Conservation (phyloP, 2,888 invertebrate genomes). For the Carterocephalus palaemon region DNA sequence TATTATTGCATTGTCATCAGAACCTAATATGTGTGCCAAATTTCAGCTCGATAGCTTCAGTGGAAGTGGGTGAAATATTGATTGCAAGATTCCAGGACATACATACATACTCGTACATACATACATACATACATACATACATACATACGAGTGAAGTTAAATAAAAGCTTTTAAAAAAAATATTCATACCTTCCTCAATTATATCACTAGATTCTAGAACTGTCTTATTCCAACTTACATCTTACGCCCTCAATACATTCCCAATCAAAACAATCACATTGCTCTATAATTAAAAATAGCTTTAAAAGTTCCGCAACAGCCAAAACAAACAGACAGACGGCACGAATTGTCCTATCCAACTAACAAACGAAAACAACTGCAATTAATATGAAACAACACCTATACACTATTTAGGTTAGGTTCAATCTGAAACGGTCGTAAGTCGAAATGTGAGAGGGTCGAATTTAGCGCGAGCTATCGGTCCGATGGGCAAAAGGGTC, state of each 20-base stretch:
- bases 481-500: slow-evolving; percentile 51
- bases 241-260: slow-evolving; percentile 1
- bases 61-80: no score
- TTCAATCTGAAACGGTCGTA: slow-evolving; percentile 35
- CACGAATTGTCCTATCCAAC: slow-evolving; percentile 51
- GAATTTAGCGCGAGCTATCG: slow-evolving; percentile 35
- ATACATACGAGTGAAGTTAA: no score
- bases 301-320: slow-evolving; percentile 17
- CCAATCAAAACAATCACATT: slow-evolving; percentile 2
- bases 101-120: no score
- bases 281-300: slow-evolving; percentile 18
- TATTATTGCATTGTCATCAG: no score
- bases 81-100: no score
- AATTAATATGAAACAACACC: slow-evolving; percentile 65
- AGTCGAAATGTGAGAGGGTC: slow-evolving; percentile 27
- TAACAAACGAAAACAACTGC: slow-evolving; percentile 60
- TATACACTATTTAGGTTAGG: slow-evolving; percentile 42
- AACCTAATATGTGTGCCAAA: no score
- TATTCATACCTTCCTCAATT: no score
- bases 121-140: no score
- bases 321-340: slow-evolving; percentile 34
- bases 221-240: no score
- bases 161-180: no score
- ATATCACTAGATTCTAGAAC: no score
- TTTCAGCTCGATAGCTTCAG: no score